Conservation (phyloP, 2,888 invertebrate species). For the Erebia ligea region DNA sequence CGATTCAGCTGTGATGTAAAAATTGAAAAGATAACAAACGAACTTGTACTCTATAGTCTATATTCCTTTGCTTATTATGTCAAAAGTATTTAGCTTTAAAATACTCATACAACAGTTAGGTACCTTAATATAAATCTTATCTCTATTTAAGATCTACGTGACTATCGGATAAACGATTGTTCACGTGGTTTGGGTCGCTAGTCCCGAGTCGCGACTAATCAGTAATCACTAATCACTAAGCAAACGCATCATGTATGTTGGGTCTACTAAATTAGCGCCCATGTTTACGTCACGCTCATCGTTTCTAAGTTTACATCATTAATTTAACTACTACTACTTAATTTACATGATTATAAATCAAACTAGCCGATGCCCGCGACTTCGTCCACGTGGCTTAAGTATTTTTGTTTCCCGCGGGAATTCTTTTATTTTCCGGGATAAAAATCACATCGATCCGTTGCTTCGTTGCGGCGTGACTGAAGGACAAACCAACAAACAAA, state of each 20-base stretch:
- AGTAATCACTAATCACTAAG: not conserved
- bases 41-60: too few relatives aligned
- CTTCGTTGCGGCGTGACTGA: too few relatives aligned
- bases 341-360: not conserved
- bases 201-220: not conserved
- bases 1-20: too few relatives aligned
- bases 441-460: too few relatives aligned
- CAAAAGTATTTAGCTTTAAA: too few relatives aligned
- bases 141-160: conserved; percentile 6
- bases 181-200: not conserved
- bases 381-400: too few relatives aligned
- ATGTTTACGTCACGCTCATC: not conserved
- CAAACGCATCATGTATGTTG: conserved; percentile 2
- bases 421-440: too few relatives aligned
- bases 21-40: too few relatives aligned
- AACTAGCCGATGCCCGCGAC: too few relatives aligned
- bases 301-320: not conserved
- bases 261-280: not conserved
- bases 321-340: conserved; percentile 4
- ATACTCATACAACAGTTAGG: not conserved
- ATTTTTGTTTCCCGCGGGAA: too few relatives aligned
- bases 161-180: not conserved
- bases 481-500: too few relatives aligned
- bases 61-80: too few relatives aligned
- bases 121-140: not conserved